A percentile compares a stretch with the other conserved stretches of the same genome.
phyloP scores from a whole-genome alignment of 2,888 invertebrate species.

The Metellina segmentata region DNA sequence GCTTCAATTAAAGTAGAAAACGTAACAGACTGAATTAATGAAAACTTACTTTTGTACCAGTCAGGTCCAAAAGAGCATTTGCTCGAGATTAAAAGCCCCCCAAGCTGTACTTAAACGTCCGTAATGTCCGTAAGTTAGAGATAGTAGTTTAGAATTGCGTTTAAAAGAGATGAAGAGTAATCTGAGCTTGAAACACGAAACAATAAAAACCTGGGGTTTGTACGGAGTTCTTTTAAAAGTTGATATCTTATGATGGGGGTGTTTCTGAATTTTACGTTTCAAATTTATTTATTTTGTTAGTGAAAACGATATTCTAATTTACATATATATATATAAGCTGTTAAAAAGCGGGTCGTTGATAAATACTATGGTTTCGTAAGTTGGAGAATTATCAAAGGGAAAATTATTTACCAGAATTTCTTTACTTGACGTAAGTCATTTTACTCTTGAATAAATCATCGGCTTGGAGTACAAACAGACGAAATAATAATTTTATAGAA shows the following conservation, averaged over 20 bases:
- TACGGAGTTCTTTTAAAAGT: too few relatives aligned
- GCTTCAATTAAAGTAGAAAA: neutral
- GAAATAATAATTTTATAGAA: too few relatives aligned
- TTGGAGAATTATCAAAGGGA: too few relatives aligned
- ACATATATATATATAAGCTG: too few relatives aligned
- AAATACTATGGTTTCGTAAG: too few relatives aligned
- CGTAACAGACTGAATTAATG: slow-evolving; percentile 11
- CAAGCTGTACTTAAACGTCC: neutral
- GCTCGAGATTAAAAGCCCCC: neutral
- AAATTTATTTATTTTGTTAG: neutral
- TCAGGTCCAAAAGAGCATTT: neutral
- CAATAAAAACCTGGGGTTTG: neutral
- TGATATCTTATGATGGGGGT: neutral
- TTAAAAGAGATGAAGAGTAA: neutral
- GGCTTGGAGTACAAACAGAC: too few relatives aligned
- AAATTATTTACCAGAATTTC: too few relatives aligned
- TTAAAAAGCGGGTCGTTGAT: too few relatives aligned
- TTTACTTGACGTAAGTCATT: too few relatives aligned
- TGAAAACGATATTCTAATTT: neutral
- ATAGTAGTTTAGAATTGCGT: neutral
- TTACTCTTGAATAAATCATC: too few relatives aligned
- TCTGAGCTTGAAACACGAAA: neutral
- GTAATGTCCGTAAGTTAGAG: neutral
- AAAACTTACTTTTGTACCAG: neutral
- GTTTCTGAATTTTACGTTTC: neutral